A percentile compares a stretch with the other conserved stretches of the same genome.
Evolutionary conservation across 30 jellyfish, hydroid and myxozoan species (phyloP).

Genomic region (Catostylus mosaicus): DNA sequence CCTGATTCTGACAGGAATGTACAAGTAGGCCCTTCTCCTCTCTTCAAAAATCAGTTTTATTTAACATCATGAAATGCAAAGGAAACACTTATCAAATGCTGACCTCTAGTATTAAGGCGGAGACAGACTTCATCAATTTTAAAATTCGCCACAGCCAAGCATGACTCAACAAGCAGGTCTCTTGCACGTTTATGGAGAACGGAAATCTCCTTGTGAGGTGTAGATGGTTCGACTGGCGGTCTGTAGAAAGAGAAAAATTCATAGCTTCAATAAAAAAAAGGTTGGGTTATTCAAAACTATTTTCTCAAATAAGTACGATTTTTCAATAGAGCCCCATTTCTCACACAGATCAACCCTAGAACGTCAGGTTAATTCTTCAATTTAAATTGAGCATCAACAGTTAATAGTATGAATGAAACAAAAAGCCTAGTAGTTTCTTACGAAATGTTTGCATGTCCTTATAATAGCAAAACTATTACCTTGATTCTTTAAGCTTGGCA

Average conservation of each 20-base stretch:
- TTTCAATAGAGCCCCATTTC: neutral
- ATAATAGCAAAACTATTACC: neutral
- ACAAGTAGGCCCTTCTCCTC: too few species aligned
- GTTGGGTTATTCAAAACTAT: neutral
- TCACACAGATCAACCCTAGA: too few species aligned
- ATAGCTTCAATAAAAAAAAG: neutral
- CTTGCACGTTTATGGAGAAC: slow-evolving; percentile 67
- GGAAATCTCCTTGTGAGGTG: slow-evolving; percentile 62
- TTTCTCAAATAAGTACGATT: neutral
- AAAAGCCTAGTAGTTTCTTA: too few species aligned
- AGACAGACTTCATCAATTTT: slow-evolving; percentile 82
- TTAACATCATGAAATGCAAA: too few species aligned
- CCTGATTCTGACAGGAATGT: too few species aligned
- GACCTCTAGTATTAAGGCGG: slow-evolving; percentile 97
- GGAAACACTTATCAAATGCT: too few species aligned
- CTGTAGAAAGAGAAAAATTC: neutral
- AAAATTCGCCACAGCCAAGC: slow-evolving; percentile 84
- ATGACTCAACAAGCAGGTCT: slow-evolving; percentile 90
- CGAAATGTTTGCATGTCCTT: too few species aligned
- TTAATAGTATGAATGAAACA: too few species aligned
- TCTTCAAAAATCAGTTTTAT: too few species aligned
- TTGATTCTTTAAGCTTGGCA: neutral
- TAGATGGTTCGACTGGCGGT: slow-evolving; percentile 1
- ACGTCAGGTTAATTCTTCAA: too few species aligned
- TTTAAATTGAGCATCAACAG: too few species aligned